A percentile compares a stretch with the other conserved stretches of the same genome.
phyloP scores from a whole-genome alignment of 2,797 vertebrate species.

The Schizothorax lantsangensis region DNA sequence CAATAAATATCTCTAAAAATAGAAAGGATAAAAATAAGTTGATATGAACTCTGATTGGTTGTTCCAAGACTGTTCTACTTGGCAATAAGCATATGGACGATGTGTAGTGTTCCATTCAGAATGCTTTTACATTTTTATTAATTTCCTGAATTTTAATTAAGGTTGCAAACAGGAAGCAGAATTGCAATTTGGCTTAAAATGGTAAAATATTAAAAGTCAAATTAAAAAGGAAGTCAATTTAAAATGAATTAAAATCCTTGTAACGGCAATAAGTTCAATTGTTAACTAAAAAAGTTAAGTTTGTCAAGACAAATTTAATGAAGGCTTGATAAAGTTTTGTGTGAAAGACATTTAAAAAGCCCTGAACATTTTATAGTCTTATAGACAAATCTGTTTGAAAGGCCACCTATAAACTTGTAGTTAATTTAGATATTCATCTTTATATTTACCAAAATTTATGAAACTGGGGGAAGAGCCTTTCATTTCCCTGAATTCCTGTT shows the following conservation, averaged over 20 bases:
- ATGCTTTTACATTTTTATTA: background rate
- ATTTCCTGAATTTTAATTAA: background rate
- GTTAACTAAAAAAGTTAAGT: background rate
- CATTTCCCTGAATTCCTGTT: background rate
- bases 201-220: no score
- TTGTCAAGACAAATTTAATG: background rate
- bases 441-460: background rate
- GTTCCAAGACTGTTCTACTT: background rate
- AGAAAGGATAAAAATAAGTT: background rate
- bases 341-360: background rate
- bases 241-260: background rate
- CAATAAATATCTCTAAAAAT: background rate
- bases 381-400: background rate
- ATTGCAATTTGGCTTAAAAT: background rate
- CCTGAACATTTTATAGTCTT: background rate
- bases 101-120: background rate
- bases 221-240: background rate
- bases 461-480: background rate
- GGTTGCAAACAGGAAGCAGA: background rate
- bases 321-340: background rate
- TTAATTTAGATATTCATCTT: background rate
- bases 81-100: background rate
- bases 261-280: background rate
- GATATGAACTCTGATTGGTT: conserved; percentile 1
- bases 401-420: no score